Evolutionary conservation across 1,140 invertebrate species (phyloP), one percentile per base, ranked within the genome.

Genomic region (Tetragonula clypearis): DNA sequence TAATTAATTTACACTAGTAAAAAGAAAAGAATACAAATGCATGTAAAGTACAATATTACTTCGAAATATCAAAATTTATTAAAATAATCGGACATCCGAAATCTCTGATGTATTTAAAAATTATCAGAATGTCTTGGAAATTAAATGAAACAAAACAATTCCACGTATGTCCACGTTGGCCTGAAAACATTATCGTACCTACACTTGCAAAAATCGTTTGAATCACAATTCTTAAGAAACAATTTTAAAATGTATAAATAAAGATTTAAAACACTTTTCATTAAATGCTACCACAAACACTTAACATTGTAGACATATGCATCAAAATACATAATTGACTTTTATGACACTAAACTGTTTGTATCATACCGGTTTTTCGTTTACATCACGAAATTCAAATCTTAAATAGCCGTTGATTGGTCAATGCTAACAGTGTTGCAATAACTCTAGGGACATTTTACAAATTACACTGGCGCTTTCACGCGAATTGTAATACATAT

Each of bases 311-410:
- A 26, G 5, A 72, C 23, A 55, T 19, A 30, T 79, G 35, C 4
- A n/a, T 83, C 21, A 26, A 84, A 79, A 49, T 30, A 60, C 21
- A 79, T 71, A 53, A 77, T 78, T 84, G 26, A 21, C 5, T 71
- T 73, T 74, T 74, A 19, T 19, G 9, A 79, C 73, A 53, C 26
- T 5, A 35, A 23, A 66, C 53, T 86, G 68, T 85, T 85, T 62
- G 26, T 73, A 86, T 76, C 17, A 62, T 90, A 92, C 90, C 84
- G 88, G 90, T 90, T 89, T 81, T 86, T 86, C 72, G 90, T 82
- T 82, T 82, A 79, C 79, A 66, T 71, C 74, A 66, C 71, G 19
- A 86, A 86, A 91, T 92, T 92, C 85, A 58, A 91, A 92, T 73
- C 56, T 53, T 84, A 87, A 86, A 76, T n/a, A 14, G 1, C 14